phyloP scores from a whole-genome alignment of 2,888 invertebrate genomes.

The Apantesis nais region DNA sequence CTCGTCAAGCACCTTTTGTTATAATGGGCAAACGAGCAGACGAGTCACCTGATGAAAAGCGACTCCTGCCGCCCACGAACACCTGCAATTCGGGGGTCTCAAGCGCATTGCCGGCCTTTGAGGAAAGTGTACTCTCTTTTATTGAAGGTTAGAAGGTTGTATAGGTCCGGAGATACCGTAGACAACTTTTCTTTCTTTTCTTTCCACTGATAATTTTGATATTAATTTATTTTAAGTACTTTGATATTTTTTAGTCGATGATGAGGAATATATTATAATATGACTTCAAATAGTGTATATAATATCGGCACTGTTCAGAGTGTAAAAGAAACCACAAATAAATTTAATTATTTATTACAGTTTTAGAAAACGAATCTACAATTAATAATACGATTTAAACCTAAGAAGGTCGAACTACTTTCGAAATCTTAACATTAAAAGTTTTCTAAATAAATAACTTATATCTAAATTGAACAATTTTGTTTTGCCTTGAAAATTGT shows the following conservation, averaged over 20 bases:
- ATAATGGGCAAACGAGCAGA: too few relatives aligned
- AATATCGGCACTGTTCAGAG: background rate
- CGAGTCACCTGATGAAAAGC: too few relatives aligned
- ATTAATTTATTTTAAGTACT: too few relatives aligned
- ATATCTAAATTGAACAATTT: slow-evolving; percentile 34
- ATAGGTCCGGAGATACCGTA: too few relatives aligned
- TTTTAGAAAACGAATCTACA: slow-evolving; percentile 35
- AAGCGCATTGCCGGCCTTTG: too few relatives aligned
- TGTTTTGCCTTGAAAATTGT: slow-evolving; percentile 4
- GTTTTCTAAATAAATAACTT: slow-evolving; percentile 49
- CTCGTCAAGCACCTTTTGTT: too few relatives aligned
- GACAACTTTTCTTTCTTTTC: too few relatives aligned
- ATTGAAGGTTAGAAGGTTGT: too few relatives aligned
- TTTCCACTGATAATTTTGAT: too few relatives aligned
- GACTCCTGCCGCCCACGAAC: too few relatives aligned
- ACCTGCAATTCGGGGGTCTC: too few relatives aligned
- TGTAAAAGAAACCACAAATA: background rate
- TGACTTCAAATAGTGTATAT: background rate
- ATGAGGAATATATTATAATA: background rate
- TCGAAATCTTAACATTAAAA: slow-evolving; percentile 7
- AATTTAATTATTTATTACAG: slow-evolving; percentile 29
- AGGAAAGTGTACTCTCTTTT: too few relatives aligned
- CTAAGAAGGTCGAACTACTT: slow-evolving; percentile 14
- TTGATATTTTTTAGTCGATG: background rate
- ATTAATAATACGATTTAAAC: slow-evolving; percentile 37